Percentiles rank a stretch among this genome's conserved stretches.
phyloP scores from a whole-genome alignment of 2,113 vertebrate genomes.

The Amblyopsis rosae region DNA sequence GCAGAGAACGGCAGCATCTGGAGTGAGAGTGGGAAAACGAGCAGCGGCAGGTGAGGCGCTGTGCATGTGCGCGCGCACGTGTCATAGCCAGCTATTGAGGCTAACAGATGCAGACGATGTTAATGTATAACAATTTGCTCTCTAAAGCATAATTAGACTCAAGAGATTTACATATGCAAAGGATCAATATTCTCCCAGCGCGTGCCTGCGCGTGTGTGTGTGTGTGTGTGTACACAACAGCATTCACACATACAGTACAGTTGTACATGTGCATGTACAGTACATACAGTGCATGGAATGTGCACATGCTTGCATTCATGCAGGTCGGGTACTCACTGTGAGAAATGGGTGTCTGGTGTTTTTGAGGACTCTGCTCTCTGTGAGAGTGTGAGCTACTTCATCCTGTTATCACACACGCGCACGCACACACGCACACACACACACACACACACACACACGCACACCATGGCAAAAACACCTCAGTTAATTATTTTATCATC shows the following conservation, averaged over 20 bases:
- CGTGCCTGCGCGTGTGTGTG: slow-evolving; percentile 5
- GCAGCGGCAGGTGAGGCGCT: slow-evolving; percentile 31
- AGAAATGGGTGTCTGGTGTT: slow-evolving; percentile 97
- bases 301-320: slow-evolving; percentile 10
- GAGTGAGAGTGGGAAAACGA: slow-evolving; percentile 53
- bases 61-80: slow-evolving; percentile 7
- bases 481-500: no score
- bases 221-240: slow-evolving; percentile 4
- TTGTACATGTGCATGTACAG: slow-evolving; percentile 13
- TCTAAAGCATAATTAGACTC: slow-evolving; percentile 69
- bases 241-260: neutral
- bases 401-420: slow-evolving; percentile 77
- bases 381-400: slow-evolving; percentile 97
- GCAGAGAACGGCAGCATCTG: slow-evolving; percentile 56
- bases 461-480: no score
- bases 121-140: slow-evolving; percentile 67
- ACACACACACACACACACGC: neutral
- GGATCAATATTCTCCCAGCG: slow-evolving; percentile 39
- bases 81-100: slow-evolving; percentile 5
- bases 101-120: slow-evolving; percentile 65
- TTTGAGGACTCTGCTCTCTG: slow-evolving; percentile 96
- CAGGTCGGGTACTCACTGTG: slow-evolving; percentile 85
- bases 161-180: slow-evolving; percentile 53
- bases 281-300: neutral
- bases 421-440: neutral